These are phyloP conservation scores for Thecocarcelia acutangulata DNA, from an alignment of 2,888 invertebrate species.

Conservation along the genomic window DNA sequence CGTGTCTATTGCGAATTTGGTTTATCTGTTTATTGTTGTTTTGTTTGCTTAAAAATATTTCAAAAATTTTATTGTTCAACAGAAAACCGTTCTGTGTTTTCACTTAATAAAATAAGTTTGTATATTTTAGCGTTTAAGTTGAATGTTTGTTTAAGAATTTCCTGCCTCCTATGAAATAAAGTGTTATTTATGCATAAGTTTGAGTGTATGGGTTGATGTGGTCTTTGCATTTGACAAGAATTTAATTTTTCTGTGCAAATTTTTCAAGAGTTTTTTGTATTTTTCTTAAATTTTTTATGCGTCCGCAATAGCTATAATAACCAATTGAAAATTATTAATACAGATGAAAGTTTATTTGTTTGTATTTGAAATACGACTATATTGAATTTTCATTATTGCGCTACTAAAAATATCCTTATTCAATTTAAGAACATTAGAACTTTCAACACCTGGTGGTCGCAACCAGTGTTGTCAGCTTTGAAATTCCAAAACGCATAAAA, in stretches of 20 bases:
- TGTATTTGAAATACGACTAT: no score
- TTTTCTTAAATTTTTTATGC: no score
- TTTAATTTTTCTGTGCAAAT: constrained; percentile 5
- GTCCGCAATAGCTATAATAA: neutral
- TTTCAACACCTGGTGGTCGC: no score
- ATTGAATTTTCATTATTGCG: no score
- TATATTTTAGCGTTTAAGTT: neutral
- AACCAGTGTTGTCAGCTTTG: no score
- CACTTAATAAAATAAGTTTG: neutral
- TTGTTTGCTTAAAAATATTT: constrained; percentile 36
- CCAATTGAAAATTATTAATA: neutral
- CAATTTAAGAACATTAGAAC: no score
- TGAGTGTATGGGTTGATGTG: no score
- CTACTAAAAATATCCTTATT: no score
- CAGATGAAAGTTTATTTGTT: neutral
- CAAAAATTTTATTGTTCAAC: constrained; percentile 46
- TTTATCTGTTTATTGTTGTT: constrained; percentile 11
- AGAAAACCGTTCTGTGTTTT: constrained; percentile 11
- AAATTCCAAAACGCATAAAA: no score
- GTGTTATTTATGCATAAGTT: no score
- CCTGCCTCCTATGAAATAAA: constrained; percentile 11
- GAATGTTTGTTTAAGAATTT: constrained; percentile 19
- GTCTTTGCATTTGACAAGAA: neutral
- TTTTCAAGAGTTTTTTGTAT: constrained; percentile 18
- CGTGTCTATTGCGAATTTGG: constrained; percentile 33